phyloP scores from a whole-genome alignment of 2,113 vertebrate genomes.

The Apodemus speciosus region DNA sequence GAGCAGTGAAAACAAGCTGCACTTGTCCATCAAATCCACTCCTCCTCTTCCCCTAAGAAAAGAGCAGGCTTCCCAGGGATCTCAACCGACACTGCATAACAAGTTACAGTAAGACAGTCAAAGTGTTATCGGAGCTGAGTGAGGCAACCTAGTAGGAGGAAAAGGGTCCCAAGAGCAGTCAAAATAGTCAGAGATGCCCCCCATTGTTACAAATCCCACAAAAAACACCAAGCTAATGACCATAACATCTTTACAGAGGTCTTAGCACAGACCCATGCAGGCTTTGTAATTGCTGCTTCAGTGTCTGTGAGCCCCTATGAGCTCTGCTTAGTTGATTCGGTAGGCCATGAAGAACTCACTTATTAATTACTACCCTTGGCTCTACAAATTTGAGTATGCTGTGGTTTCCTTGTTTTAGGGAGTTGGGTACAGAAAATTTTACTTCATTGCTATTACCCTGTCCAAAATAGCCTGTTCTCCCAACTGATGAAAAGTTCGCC shows the following conservation, averaged over 20 bases:
- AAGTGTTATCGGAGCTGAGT: background rate
- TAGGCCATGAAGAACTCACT: background rate
- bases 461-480: background rate
- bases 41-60: background rate
- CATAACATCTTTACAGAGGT: background rate
- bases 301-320: background rate
- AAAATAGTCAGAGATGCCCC: background rate
- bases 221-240: background rate
- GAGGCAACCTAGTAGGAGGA: background rate
- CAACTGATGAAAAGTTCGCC: background rate
- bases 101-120: background rate
- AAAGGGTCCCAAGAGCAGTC: background rate
- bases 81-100: background rate
- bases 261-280: background rate
- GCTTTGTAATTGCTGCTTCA: background rate
- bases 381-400: background rate
- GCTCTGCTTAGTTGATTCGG: background rate
- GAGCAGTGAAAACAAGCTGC: no score
- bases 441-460: background rate
- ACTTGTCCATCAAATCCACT: background rate
- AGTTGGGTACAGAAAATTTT: conserved; percentile 2
- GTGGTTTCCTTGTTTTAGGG: background rate
- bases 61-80: background rate
- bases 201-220: background rate
- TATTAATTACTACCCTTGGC: conserved; percentile 5